A percentile compares a stretch with the other conserved stretches of the same genome.
These are phyloP conservation scores for Scelioninae gen. 2 DNA, from an alignment of 2,888 invertebrate genomes.

Conservation along the genomic window DNA sequence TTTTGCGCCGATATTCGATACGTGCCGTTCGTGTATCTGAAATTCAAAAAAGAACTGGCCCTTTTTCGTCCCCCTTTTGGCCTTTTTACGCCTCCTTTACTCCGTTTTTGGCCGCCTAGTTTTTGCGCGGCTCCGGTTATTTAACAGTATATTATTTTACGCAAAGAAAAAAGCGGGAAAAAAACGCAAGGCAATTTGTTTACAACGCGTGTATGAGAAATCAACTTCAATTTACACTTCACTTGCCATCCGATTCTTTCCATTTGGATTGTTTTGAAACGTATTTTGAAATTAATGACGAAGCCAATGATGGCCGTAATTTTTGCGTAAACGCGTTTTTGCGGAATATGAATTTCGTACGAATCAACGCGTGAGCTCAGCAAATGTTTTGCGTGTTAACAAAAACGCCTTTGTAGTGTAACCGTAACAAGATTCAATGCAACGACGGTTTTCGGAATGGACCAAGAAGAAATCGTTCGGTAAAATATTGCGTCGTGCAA, in stretches of 20 bases:
- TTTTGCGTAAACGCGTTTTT: neutral
- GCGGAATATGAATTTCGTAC: constrained; percentile 18
- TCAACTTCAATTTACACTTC: neutral
- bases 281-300: neutral
- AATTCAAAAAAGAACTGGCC: constrained; percentile 35
- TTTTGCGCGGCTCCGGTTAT: constrained; percentile 13
- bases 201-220: neutral
- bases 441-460: too few species aligned
- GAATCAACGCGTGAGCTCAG: constrained; percentile 21
- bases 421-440: too few species aligned
- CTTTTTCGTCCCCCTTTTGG: neutral
- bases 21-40: constrained; percentile 50
- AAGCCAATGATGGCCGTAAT: neutral
- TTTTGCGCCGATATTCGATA: constrained; percentile 57
- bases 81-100: neutral
- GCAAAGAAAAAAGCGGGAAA: constrained; percentile 1
- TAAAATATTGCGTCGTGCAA: too few species aligned
- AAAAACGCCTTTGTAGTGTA: too few species aligned
- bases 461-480: too few species aligned
- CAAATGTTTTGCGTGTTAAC: constrained; percentile 26
- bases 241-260: neutral
- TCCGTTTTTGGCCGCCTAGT: constrained; percentile 5
- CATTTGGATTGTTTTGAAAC: too few species aligned
- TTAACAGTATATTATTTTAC: constrained; percentile 19
- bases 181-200: constrained; percentile 7